Evolutionary conservation across 2,797 vertebrate genomes (phyloP).

Genomic region (Ateles fusciceps): DNA sequence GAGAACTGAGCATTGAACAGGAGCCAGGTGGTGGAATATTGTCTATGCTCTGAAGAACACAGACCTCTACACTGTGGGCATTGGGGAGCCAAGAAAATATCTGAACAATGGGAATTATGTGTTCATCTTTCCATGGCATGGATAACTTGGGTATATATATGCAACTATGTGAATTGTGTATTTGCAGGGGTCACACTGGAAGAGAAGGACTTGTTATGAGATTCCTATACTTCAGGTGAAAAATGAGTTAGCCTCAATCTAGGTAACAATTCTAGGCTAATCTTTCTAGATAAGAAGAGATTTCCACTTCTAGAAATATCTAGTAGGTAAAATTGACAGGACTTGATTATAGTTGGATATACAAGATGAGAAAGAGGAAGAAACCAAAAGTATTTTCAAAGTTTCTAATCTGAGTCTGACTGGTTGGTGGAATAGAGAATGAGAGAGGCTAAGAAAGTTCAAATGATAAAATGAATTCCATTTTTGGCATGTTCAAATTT

Average conservation of each 20-base stretch:
- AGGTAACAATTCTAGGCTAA: not conserved
- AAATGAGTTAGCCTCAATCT: not conserved
- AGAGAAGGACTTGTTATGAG: not conserved
- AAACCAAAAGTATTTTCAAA: not conserved
- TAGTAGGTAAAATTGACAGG: not conserved
- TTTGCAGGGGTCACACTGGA: not conserved
- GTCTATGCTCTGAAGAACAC: not conserved
- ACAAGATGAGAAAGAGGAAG: not conserved
- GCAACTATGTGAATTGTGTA: not conserved
- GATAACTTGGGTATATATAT: not conserved
- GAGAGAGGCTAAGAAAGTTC: not conserved
- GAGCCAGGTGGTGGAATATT: not conserved
- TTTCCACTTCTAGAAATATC: not conserved
- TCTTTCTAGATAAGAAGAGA: not conserved
- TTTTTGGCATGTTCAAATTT: not conserved
- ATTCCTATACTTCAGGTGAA: not conserved
- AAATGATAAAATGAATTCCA: not conserved
- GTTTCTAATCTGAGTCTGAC: not conserved
- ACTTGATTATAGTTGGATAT: not conserved
- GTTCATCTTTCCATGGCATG: not conserved
- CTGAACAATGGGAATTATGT: not conserved
- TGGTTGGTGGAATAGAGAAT: not conserved
- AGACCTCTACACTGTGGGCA: not conserved
- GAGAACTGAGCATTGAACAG: not conserved
- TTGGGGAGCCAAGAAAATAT: not conserved